Conservation (phyloP, 2,797 vertebrate species). For the Myotis myotis region DNA sequence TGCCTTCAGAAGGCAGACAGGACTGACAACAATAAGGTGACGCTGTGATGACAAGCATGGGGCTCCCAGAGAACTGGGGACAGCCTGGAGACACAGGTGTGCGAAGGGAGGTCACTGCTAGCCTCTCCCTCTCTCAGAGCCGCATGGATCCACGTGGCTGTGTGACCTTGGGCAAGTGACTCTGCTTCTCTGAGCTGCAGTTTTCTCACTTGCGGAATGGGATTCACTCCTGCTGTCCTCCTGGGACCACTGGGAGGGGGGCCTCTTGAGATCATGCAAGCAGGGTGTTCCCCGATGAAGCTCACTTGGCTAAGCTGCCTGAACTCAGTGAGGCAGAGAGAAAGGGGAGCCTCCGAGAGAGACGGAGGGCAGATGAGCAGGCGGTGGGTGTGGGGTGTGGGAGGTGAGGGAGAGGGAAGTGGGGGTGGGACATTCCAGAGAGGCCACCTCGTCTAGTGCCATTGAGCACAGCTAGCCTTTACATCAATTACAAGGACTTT, state of each 20-base stretch:
- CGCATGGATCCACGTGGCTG: neutral
- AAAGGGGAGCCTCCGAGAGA: neutral
- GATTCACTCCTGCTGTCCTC: neutral
- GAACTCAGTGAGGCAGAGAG: neutral
- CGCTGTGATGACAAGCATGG: neutral
- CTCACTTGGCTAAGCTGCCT: neutral
- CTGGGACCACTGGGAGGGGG: neutral
- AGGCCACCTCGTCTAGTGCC: rapidly evolving
- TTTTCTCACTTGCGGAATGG: neutral
- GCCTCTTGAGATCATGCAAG: neutral
- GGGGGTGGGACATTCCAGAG: neutral
- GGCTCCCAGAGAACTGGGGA: neutral
- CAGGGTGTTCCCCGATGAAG: neutral
- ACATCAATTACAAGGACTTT: neutral
- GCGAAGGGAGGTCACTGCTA: neutral
- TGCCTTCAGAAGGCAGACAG: neutral
- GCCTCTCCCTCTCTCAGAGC: neutral
- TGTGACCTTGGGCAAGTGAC: neutral
- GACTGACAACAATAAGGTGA: neutral
- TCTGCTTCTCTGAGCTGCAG: neutral
- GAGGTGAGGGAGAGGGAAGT: neutral
- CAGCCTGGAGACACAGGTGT: neutral
- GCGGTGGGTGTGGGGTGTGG: neutral
- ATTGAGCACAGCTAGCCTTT: neutral
- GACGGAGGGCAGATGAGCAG: rapidly evolving